phyloP scores from a whole-genome alignment of 2,888 invertebrate genomes.

The Congeria kusceri region DNA sequence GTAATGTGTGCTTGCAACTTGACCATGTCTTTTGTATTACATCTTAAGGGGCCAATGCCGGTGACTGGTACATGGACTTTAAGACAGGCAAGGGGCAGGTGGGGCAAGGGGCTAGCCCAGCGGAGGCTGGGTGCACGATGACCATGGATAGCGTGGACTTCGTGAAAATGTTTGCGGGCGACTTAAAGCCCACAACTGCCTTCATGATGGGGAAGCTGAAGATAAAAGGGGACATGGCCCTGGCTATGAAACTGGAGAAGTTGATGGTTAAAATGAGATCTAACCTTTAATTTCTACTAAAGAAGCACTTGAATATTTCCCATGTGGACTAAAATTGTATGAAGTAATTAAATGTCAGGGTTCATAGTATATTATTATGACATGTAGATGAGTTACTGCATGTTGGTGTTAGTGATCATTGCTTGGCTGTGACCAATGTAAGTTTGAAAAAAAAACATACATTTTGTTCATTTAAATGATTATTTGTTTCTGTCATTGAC shows the following conservation, averaged over 20 bases:
- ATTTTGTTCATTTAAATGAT: too few species aligned
- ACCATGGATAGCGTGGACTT: constrained; percentile 90
- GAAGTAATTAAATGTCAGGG: too few species aligned
- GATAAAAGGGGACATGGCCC: constrained; percentile 95
- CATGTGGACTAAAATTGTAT: too few species aligned
- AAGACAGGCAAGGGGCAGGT: constrained; percentile 93
- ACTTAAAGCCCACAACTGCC: constrained; percentile 95
- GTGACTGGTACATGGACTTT: constrained; percentile 94
- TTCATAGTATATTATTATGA: too few species aligned
- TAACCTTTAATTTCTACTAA: constrained; percentile 33
- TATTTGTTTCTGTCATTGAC: too few species aligned
- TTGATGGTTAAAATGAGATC: constrained; percentile 78
- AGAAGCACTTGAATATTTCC: too few species aligned
- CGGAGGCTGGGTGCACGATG: constrained; percentile 91
- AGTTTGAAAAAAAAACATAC: too few species aligned
- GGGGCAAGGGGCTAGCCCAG: constrained; percentile 91
- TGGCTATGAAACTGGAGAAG: constrained; percentile 96
- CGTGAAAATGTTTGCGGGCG: constrained; percentile 88
- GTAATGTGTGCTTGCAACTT: too few species aligned
- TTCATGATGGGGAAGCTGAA: constrained; percentile 98
- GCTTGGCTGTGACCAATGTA: too few species aligned
- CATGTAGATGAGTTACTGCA: too few species aligned
- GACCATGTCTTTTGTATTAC: too few species aligned
- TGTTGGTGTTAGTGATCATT: too few species aligned
- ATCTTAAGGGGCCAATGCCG: constrained; percentile 88